Evolutionary conservation across 2,113 vertebrate genomes (phyloP), one percentile per base, ranked within the genome.

Genomic region (Periophthalmus modestus): DNA sequence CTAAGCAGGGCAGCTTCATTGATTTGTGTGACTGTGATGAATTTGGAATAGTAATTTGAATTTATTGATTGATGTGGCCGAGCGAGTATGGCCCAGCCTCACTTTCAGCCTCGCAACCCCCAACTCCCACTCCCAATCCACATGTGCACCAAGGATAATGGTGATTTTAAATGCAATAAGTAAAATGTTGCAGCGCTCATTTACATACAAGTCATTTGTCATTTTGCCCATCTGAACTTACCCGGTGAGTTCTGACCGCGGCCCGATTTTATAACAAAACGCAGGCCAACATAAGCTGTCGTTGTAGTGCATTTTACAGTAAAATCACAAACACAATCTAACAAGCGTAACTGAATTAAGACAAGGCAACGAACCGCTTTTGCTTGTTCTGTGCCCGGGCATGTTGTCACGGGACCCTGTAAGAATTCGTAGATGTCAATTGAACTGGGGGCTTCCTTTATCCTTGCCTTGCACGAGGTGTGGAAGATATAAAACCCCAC

Each of bases 1-100:
- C 93, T 92, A 94, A 94, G 93, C 89, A 87, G 91, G 92, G 91
- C 88, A 75, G 91, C 89, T 88, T 89, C 91, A 96, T 96, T 95
- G 95, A 96, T 95, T 94, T 77, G 84, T 91, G 93, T 85, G 87
- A 91, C 87, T 92, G 93, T 96, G 95, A 97, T 96, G 95, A 96
- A 96, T 96, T 95, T 94, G 94, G 94, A 95, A 94, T 92, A 91
- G 95, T 95, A 95, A 97, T 96, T 96, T 95, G 92, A 95, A 95
- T 92, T 88, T 95, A 96, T 96, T 93, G 95, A 96, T 95, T 94
- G 87, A 91, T 91, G 92, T 91, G 89, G 93, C 92, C 93, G 86
- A 92, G 89, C 90, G 81, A 91, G 89, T 89, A 92, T 90, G 78
- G 85, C 81, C 87, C 89, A 91, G 85, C 89, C 87, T 88, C 89